Evolutionary conservation across 2,888 invertebrate genomes (phyloP), one percentile per base, ranked within the genome.

Genomic region (Corythucha ciliata): DNA sequence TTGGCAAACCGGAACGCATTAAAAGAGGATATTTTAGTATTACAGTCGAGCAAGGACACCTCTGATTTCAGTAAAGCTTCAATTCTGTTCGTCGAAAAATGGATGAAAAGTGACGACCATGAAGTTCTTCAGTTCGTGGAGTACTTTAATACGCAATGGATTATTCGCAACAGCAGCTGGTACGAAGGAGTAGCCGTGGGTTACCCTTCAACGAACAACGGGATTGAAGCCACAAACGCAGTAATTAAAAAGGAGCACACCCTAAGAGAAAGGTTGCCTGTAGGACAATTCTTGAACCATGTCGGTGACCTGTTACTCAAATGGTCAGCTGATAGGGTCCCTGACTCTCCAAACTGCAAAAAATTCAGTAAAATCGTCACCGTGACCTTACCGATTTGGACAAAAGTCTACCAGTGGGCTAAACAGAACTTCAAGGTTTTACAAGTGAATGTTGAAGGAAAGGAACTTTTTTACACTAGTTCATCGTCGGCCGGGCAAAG

Each of bases 201-300:
- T 20, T 39, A 21, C 21, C 39, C 39, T 7, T 39, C 39, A 12
- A 29, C 42, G 14, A 42, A 25, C 25, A 42, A 42, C 22, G 42
- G 42, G 8, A 5, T 42, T 4, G 42, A 42, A 42, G 24, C 42
- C 4, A 42, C 26, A 16, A 42, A 42, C 14, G 39, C 39, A 6
- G n/a, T 39, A 5, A 39, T 39, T 21, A 42, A 42, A 42, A 4
- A 14, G 4, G 42, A 42, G 14, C 42, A 42, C 25, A 42, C 26
- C 4, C 14, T 25, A 33, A 45, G 45, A 32, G 45, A 42, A 14
- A 42, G 42, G 26, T 26, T 42, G 4, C 24, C 42, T 8, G 42
- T 25, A 16, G 42, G 24, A 25, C 25, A 42, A 26, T 42, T 42
- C 14, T 10, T 42, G 4, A 25, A 14, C 42, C 4, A 5, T 14